Evolutionary conservation across 2,113 vertebrate genomes (phyloP).

Genomic region (Rynchops niger): DNA sequence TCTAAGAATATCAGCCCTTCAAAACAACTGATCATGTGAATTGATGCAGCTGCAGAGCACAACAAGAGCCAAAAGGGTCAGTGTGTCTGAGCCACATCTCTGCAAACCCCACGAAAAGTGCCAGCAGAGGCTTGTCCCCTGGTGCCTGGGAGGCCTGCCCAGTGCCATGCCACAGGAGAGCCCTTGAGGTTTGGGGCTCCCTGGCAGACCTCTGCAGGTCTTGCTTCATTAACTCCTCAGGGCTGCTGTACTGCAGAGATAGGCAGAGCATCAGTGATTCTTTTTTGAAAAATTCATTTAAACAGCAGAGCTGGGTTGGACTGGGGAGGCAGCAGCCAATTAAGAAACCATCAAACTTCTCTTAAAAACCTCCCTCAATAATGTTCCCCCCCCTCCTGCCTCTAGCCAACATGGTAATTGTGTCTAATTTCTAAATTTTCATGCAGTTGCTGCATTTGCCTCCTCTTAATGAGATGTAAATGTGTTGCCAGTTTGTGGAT

Average conservation of each 20-base stretch:
- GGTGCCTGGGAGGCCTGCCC: not conserved
- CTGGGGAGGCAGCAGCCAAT: slow-evolving; percentile 49
- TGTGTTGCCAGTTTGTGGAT: slow-evolving; percentile 73
- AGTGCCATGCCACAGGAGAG: not conserved
- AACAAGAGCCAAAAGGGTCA: not conserved
- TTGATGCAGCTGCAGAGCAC: not conserved
- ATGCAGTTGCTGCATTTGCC: slow-evolving; percentile 74
- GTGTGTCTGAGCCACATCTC: fast-evolving
- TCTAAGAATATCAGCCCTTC: not conserved
- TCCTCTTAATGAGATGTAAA: slow-evolving; percentile 80
- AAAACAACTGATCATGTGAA: fast-evolving
- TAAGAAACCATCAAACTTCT: slow-evolving; percentile 63
- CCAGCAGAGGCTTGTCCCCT: not conserved
- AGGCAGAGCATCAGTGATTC: not conserved
- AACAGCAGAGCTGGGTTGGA: slow-evolving; percentile 1
- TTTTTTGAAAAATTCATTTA: not conserved
- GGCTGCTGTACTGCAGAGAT: not conserved
- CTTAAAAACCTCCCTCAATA: slow-evolving; percentile 49
- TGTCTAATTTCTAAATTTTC: slow-evolving; percentile 80
- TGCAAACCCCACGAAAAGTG: not conserved
- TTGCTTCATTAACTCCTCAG: not conserved
- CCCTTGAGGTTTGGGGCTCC: not conserved
- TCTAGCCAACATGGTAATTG: slow-evolving; percentile 75
- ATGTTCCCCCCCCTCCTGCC: slow-evolving; percentile 31
- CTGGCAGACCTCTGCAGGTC: not conserved